Evolutionary conservation across 2,797 vertebrate species (phyloP).

Genomic region (Calcarius lapponicus): DNA sequence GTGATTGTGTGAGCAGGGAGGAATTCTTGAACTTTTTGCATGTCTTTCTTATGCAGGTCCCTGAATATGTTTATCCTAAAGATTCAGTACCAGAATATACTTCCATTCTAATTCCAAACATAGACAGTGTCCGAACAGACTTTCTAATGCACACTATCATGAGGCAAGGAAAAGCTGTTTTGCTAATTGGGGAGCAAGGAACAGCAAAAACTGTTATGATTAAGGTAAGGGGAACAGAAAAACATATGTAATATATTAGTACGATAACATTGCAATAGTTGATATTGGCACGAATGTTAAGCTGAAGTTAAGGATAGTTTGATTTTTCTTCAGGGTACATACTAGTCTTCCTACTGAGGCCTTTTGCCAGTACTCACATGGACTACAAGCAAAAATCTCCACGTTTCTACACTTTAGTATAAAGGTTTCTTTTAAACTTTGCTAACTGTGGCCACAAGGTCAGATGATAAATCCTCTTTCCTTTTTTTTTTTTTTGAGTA

Average conservation of each 20-base stretch:
- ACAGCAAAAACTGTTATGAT: constrained; percentile 88
- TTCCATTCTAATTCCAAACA: constrained; percentile 85
- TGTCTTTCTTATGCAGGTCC: constrained; percentile 65
- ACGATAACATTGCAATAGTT: background rate
- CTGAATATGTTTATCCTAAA: constrained; percentile 82
- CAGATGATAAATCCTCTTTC: background rate
- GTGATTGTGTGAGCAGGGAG: background rate
- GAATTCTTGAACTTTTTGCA: background rate
- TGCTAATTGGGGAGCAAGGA: constrained; percentile 86
- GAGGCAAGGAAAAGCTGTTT: constrained; percentile 84
- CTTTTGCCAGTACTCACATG: background rate
- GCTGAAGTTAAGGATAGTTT: background rate
- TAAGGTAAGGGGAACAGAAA: constrained; percentile 72
- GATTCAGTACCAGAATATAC: constrained; percentile 83
- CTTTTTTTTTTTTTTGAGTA: background rate
- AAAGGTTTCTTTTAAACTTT: background rate
- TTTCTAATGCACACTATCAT: constrained; percentile 82
- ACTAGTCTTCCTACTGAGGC: background rate
- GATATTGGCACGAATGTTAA: background rate
- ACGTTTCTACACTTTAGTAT: background rate
- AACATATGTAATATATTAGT: background rate
- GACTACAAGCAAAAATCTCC: rapidly evolving
- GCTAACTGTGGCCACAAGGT: background rate
- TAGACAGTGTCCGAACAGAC: constrained; percentile 84
- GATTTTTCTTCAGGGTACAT: background rate